Conservation (phyloP, 2,888 invertebrate genomes). For the Drosophila helvetica region DNA sequence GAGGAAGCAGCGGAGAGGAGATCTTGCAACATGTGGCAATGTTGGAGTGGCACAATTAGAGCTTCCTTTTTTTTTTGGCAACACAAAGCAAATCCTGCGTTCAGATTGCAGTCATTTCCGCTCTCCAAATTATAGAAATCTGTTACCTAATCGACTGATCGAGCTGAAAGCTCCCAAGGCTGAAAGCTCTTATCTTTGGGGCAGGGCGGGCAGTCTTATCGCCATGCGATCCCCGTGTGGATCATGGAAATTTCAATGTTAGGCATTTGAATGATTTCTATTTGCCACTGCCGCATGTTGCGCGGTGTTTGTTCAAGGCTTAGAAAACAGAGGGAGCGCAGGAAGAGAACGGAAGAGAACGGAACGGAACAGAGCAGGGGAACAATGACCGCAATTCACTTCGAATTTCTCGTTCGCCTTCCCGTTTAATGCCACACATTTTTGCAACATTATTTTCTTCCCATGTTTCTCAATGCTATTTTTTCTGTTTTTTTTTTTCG, state of each 20-base stretch:
- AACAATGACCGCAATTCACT: conserved; percentile 74
- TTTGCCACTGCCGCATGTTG: conserved; percentile 23
- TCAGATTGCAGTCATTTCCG: conserved; percentile 1
- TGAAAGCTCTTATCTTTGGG: conserved; percentile 7
- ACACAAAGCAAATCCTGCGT: conserved; percentile 15
- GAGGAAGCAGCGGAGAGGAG: conserved; percentile 27
- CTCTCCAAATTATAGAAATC: conserved; percentile 22
- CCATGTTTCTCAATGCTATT: no score
- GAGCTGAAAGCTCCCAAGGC: neutral
- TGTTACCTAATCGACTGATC: conserved; percentile 21
- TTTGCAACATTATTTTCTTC: conserved; percentile 67
- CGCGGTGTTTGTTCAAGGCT: conserved; percentile 28
- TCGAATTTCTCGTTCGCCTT: conserved; percentile 53
- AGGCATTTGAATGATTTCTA: conserved; percentile 26
- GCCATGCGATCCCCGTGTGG: conserved; percentile 16
- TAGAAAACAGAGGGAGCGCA: conserved; percentile 2
- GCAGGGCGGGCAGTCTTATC: conserved; percentile 16
- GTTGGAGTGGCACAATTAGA: conserved; percentile 72
- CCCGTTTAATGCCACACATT: conserved; percentile 49
- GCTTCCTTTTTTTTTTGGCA: conserved; percentile 57
- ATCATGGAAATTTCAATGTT: conserved; percentile 38
- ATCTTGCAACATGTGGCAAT: conserved; percentile 40
- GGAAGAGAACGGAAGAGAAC: conserved; percentile 5
- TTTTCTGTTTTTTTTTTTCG: conserved; percentile 28
- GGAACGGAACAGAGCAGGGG: neutral